Percentiles rank a stretch among this genome's conserved stretches.
Evolutionary conservation across 2,113 vertebrate genomes (phyloP).

Genomic region (Plectropomus leopardus): DNA sequence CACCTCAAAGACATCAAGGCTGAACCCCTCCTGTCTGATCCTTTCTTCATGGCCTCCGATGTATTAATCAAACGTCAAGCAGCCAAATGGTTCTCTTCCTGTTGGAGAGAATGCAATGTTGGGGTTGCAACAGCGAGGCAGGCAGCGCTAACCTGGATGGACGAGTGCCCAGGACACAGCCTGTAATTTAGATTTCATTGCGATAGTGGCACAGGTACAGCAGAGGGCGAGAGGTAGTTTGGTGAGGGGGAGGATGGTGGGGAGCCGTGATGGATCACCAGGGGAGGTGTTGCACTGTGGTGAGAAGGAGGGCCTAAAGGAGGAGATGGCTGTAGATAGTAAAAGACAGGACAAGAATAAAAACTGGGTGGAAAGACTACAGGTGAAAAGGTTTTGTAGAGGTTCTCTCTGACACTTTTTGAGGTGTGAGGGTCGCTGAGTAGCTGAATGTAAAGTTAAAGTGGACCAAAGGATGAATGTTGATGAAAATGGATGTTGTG

Average conservation of each 20-base stretch:
- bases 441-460: conserved; percentile 6
- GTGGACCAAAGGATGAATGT: conserved; percentile 22
- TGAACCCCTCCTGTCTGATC: not conserved
- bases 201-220: conserved; percentile 70
- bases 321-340: conserved; percentile 48
- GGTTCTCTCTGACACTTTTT: not conserved
- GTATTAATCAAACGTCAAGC: conserved; percentile 68
- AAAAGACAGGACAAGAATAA: conserved; percentile 39
- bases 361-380: not conserved
- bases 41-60: not conserved
- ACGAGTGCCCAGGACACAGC: conserved; percentile 59
- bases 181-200: conserved; percentile 82
- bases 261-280: conserved; percentile 52
- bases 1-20: conserved; percentile 4
- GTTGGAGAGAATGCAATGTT: conserved; percentile 1
- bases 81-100: conserved; percentile 39
- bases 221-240: conserved; percentile 37
- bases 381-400: not conserved
- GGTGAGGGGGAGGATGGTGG: conserved; percentile 35
- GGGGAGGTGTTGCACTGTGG: not conserved
- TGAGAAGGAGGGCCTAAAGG: not conserved
- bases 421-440: not conserved
- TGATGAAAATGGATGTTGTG: conserved; percentile 24
- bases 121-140: conserved; percentile 21
- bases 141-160: conserved; percentile 47